Conservation (phyloP, 2,113 vertebrate species). For the Propithecus coquereli region DNA sequence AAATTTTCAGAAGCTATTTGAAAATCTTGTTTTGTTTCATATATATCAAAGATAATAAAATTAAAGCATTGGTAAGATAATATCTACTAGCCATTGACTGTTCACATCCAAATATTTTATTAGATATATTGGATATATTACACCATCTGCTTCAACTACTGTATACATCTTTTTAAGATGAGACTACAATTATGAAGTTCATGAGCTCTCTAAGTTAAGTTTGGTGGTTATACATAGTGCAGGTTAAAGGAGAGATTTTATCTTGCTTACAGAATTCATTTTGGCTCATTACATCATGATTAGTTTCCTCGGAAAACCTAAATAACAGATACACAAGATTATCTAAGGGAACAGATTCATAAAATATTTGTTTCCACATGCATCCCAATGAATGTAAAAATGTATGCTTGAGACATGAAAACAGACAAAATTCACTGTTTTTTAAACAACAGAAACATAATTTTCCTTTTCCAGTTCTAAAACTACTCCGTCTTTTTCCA, state of each 20-base stretch:
- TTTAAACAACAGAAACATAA: background rate
- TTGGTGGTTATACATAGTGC: background rate
- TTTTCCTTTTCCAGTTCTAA: conserved; percentile 3
- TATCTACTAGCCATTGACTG: background rate
- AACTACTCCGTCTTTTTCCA: background rate
- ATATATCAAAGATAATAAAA: background rate
- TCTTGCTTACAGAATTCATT: conserved; percentile 49
- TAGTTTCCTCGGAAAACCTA: background rate
- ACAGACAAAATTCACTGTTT: background rate
- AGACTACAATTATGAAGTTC: background rate
- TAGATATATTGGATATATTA: background rate
- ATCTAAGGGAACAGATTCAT: background rate
- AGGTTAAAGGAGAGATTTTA: conserved; percentile 36
- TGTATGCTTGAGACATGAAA: background rate
- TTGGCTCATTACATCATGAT: conserved; percentile 32
- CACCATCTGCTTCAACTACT: background rate
- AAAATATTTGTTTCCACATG: background rate
- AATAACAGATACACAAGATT: background rate
- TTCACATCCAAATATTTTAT: background rate
- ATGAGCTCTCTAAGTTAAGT: background rate
- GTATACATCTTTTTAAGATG: background rate
- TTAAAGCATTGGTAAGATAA: background rate
- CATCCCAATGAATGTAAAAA: background rate
- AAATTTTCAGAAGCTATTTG: background rate
- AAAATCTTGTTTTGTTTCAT: background rate